Evolutionary conservation across 2,888 invertebrate genomes (phyloP).

Genomic region (Melipona bicolor): DNA sequence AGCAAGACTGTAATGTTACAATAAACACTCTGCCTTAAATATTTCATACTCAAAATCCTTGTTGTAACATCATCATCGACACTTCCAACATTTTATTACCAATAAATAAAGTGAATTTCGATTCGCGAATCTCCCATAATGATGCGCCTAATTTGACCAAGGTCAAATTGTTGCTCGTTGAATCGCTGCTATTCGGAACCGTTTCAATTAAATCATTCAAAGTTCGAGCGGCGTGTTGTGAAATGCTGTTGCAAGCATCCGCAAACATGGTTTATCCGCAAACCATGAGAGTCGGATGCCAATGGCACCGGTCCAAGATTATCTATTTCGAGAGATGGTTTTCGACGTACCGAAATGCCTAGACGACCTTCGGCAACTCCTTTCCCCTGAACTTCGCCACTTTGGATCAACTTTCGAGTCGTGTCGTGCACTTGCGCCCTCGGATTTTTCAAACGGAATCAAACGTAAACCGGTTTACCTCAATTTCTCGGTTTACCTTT

Average conservation of each 20-base stretch:
- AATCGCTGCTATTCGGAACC: no score
- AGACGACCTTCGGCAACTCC: constrained; percentile 2
- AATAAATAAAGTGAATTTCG: no score
- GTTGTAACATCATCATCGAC: no score
- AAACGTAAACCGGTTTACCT: constrained; percentile 14
- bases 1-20: no score
- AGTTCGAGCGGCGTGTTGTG: no score
- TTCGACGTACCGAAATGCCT: not conserved
- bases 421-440: not conserved
- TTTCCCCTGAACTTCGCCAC: not conserved
- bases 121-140: no score
- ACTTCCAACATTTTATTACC: no score
- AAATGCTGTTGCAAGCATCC: not conserved
- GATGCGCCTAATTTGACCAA: no score
- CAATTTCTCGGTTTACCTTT: constrained; percentile 14
- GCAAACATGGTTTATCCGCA: constrained; percentile 20
- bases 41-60: no score
- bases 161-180: no score
- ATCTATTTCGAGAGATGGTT: constrained; percentile 32
- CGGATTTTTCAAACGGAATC: constrained; percentile 33
- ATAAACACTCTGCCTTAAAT: no score
- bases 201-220: no score
- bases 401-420: not conserved
- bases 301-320: constrained; percentile 24
- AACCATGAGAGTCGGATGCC: constrained; percentile 19